Conservation (phyloP, 2,113 vertebrate genomes). For the Accipiter cooperii region DNA sequence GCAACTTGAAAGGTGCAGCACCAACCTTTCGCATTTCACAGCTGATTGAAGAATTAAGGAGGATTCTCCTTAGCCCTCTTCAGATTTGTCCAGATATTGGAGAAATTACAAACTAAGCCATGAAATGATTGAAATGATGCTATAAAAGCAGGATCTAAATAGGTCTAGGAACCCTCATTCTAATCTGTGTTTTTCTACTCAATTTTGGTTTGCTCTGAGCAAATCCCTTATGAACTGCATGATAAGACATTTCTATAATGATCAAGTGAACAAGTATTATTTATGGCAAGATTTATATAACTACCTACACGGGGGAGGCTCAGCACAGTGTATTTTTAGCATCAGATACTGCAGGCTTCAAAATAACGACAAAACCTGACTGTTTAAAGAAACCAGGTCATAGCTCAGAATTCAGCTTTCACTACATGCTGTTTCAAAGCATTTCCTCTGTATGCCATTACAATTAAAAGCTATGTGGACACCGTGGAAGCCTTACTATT, state of each 20-base stretch:
- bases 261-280: neutral
- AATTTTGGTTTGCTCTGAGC: neutral
- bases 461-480: neutral
- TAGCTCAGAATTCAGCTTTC: neutral
- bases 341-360: conserved; percentile 17
- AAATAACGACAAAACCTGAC: conserved; percentile 22
- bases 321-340: conserved; percentile 37
- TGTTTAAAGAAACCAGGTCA: conserved; percentile 36
- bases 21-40: neutral
- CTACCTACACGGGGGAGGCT: neutral
- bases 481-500: neutral
- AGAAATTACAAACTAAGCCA: neutral
- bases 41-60: neutral
- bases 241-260: neutral
- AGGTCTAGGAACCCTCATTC: neutral
- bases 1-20: neutral
- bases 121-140: neutral
- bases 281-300: conserved; percentile 55
- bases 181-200: neutral
- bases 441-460: neutral
- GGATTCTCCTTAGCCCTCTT: neutral
- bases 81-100: neutral
- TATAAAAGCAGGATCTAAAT: neutral
- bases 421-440: neutral
- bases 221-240: conserved; percentile 21